Base-by-base conservation (phyloP, 1,140 invertebrate species). In the Pachyrhynchus sulphureomaculatus region DNA sequence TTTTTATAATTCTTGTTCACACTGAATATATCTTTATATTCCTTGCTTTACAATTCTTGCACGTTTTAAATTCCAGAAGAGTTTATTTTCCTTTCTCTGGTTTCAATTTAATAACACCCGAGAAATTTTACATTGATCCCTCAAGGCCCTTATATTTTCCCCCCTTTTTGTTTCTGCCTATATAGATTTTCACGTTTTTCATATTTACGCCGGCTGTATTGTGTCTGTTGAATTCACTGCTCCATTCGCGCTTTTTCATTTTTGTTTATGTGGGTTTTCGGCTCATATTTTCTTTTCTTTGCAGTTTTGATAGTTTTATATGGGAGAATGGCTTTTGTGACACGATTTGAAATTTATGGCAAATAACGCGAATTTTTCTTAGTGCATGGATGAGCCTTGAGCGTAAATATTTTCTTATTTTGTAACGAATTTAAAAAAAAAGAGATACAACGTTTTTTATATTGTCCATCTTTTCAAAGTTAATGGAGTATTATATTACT, bases 91-190 rank as follows among this genome's bases (percentile, higher is more conserved):
- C 24, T 54, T 54, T 41, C 36, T 41, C 37, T 36, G 36, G 39
- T 54, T 54, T 52, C 52, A 54, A 54, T 54, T 54, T 54, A 54
- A 42, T 42, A 54, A 42, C 36, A 42, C 48, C 48, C 36, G 26
- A 54, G 26, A 54, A 41, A 54, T 41, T 54, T 33, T 41, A 42
- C 52, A 54, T 54, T 54, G 52, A 54, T 54, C 52, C 52, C 52
- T 20, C 37, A 42, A 41, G 52, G 52, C 52, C 39, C 24, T 54
- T 41, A 42, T 54, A 29, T 42, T 54, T 26, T 29, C 26, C 48
- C 33, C 13, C 24, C 29, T 54, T 54, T 41, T 18, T 41, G 13
- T 42, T 21, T 42, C 20, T 10, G 18, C 20, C 20, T 52, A 37
- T 33, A 33, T 24, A 45, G 21, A 29, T 29, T 29, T 29, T 29